phyloP scores from a whole-genome alignment of 2,113 vertebrate genomes.

The Paedocypris sp. region DNA sequence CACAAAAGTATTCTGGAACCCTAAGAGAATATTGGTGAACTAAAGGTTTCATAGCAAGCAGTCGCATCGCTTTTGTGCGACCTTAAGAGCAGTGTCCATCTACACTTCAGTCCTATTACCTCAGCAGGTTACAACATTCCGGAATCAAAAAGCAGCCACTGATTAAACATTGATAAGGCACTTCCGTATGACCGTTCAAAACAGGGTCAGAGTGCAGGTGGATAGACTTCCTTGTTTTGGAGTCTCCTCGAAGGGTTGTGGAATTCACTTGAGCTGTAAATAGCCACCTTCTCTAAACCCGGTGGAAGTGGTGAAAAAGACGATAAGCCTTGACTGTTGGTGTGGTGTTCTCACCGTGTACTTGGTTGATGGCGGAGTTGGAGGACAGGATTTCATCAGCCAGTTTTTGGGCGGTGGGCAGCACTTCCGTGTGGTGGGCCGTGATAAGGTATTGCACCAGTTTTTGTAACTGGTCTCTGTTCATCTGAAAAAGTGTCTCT shows the following conservation, averaged over 20 bases:
- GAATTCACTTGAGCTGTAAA: too few species aligned
- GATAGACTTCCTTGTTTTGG: conserved; percentile 43
- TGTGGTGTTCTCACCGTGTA: conserved; percentile 71
- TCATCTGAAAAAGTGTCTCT: conserved; percentile 99
- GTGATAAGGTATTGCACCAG: conserved; percentile 98
- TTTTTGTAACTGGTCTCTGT: conserved; percentile 97
- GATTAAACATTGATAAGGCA: conserved; percentile 26
- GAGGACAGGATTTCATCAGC: conserved; percentile 98
- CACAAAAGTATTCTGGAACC: too few species aligned
- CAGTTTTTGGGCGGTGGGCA: conserved; percentile 94
- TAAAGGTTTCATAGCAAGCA: too few species aligned
- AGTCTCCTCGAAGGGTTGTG: background rate
- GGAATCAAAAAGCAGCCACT: conserved; percentile 40
- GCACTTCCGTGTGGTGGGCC: conserved; percentile 95
- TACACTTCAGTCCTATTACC: background rate
- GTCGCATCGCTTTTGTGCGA: too few species aligned
- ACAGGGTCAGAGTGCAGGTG: conserved; percentile 45
- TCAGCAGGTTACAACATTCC: conserved; percentile 35
- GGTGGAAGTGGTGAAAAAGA: background rate
- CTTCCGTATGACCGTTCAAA: conserved; percentile 49
- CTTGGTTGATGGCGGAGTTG: conserved; percentile 98
- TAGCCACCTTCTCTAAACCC: too few species aligned
- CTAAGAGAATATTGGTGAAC: too few species aligned
- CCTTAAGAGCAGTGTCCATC: conserved; percentile 1
- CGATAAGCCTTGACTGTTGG: background rate